phyloP scores from a whole-genome alignment of 1,140 invertebrate genomes.

The Papilio xuthus region DNA sequence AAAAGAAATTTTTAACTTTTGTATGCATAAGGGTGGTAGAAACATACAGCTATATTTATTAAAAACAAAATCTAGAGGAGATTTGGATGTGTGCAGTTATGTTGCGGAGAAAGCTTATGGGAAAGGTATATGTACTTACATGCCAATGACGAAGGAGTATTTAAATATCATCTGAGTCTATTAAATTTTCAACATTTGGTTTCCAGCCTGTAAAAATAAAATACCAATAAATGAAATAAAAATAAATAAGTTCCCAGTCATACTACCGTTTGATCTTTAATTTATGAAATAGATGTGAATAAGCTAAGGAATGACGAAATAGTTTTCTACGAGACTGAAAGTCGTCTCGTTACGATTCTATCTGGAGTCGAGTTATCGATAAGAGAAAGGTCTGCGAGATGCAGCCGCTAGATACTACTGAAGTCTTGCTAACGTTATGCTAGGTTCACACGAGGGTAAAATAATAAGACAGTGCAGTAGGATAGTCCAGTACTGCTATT shows the following conservation, averaged over 20 bases:
- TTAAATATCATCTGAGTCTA: background rate
- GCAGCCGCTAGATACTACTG: conserved; percentile 15
- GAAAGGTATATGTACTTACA: no score
- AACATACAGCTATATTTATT: background rate
- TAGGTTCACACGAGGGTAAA: background rate
- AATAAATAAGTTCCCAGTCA: conserved; percentile 32
- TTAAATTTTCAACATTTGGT: background rate
- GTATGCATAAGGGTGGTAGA: background rate
- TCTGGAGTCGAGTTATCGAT: conserved; percentile 34
- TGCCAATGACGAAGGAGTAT: no score
- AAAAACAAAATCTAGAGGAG: no score
- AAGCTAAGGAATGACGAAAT: conserved; percentile 21
- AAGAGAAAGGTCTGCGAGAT: conserved; percentile 34
- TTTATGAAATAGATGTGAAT: conserved; percentile 14
- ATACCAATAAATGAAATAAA: conserved; percentile 39
- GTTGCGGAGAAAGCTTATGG: no score
- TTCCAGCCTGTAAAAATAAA: background rate
- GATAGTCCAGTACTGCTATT: background rate
- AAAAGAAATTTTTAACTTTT: background rate
- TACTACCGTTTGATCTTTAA: conserved; percentile 7
- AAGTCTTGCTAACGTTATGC: background rate
- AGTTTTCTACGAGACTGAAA: conserved; percentile 27
- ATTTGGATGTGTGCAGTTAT: no score
- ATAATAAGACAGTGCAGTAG: background rate
- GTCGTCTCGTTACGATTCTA: conserved; percentile 23